Conservation (phyloP, 1,140 invertebrate genomes). For the Spodoptera frugiperda region DNA sequence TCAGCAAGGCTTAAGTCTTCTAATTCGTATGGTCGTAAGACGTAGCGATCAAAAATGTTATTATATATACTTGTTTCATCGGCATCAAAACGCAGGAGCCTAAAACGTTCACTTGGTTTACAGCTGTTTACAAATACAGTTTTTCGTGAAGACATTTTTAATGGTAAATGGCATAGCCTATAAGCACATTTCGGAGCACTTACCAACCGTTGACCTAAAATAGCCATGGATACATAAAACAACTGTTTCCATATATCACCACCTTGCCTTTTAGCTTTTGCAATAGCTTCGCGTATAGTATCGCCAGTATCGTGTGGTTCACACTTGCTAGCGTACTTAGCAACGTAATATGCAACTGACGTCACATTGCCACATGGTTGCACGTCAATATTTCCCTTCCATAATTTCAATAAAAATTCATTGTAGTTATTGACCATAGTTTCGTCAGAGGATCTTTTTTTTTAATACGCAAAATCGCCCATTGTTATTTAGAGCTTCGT, state of each 20-base stretch:
- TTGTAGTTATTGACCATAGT: not conserved
- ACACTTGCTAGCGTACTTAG: not conserved
- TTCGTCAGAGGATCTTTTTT: not conserved
- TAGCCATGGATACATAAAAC: constrained; percentile 2
- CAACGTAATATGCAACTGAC: not conserved
- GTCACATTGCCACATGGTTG: not conserved
- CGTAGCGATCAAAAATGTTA: constrained; percentile 9
- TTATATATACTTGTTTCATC: not conserved
- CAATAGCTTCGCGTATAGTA: not conserved
- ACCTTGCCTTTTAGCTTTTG: constrained; percentile 6
- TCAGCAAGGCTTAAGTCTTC: constrained; percentile 1
- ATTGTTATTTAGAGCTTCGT: not conserved
- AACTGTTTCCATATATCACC: constrained; percentile 3
- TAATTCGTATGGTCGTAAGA: not conserved
- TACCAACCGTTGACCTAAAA: not conserved
- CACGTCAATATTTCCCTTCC: constrained; percentile 3
- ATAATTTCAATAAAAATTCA: not conserved
- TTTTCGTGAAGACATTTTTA: not conserved
- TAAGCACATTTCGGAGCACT: constrained; percentile 2
- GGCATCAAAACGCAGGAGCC: not conserved
- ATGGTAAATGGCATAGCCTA: constrained; percentile 1
- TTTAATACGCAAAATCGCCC: not conserved
- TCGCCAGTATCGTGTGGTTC: constrained; percentile 1
- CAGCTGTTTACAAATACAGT: constrained; percentile 6
- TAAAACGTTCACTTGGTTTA: not conserved